These are phyloP conservation scores for Caenorhabditis sulstoni DNA, from an alignment of 2,888 invertebrate species.

Conservation along the genomic window DNA sequence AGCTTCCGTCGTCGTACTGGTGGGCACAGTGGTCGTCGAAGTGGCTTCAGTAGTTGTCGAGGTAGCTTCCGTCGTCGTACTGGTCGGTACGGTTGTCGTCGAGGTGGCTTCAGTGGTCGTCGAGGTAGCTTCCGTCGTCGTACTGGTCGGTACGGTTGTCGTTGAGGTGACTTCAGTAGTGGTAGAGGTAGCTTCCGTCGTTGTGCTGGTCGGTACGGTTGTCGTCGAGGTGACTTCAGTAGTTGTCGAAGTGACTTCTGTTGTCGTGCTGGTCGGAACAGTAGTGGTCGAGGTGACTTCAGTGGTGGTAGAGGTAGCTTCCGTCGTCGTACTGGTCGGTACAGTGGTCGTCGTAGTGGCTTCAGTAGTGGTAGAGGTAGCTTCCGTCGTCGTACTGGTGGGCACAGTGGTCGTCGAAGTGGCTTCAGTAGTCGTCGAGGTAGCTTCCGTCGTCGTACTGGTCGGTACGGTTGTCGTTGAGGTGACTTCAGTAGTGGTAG, in stretches of 20 bases:
- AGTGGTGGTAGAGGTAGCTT: slow-evolving; percentile 3
- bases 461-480: slow-evolving; percentile 11
- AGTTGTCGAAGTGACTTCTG: slow-evolving; percentile 20
- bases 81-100: not conserved
- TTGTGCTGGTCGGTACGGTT: not conserved
- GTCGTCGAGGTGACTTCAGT: slow-evolving; percentile 16
- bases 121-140: not conserved
- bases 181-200: slow-evolving; percentile 12
- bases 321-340: slow-evolving; percentile 1
- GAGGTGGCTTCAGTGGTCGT: slow-evolving; percentile 2
- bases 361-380: slow-evolving; percentile 10
- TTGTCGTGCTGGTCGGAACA: not conserved
- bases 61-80: slow-evolving; percentile 8
- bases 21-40: slow-evolving; percentile 11
- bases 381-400: slow-evolving; percentile 13
- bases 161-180: slow-evolving; percentile 5
- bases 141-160: not conserved
- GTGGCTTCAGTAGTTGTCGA: not conserved
- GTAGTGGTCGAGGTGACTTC: slow-evolving; percentile 11
- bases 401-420: slow-evolving; percentile 11
- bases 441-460: slow-evolving; percentile 8
- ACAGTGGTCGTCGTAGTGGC: slow-evolving; percentile 8
- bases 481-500: not conserved
- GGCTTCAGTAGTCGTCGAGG: slow-evolving; percentile 1
- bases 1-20: slow-evolving; percentile 14